Percentiles rank a stretch among this genome's conserved stretches.
These are phyloP conservation scores for Globicephala melas DNA, from an alignment of 2,113 vertebrate species.

Conservation along the genomic window DNA sequence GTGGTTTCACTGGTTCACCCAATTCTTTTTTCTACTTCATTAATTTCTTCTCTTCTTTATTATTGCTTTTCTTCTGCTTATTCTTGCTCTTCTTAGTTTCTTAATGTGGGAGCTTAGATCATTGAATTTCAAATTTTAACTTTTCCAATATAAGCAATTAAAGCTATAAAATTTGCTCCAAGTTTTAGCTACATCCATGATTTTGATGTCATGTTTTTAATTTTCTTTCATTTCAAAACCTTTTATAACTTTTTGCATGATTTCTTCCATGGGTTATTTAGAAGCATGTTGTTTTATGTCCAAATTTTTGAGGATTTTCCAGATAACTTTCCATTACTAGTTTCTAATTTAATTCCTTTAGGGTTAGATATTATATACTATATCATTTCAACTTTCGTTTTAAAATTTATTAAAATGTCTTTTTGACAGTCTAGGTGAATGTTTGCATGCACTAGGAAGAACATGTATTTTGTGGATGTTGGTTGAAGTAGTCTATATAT, in stretches of 20 bases:
- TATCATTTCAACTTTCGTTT: not conserved
- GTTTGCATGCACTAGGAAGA: not conserved
- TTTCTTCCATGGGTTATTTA: not conserved
- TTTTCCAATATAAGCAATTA: not conserved
- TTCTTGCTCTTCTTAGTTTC: not conserved
- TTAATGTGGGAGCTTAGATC: not conserved
- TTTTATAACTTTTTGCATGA: not conserved
- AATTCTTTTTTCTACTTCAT: slow-evolving; percentile 14
- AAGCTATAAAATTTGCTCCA: not conserved
- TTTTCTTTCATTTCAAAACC: not conserved
- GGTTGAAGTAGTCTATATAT: not conserved
- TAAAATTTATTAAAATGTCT: not conserved
- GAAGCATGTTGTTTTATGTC: not conserved
- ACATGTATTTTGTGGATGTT: not conserved
- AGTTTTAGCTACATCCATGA: not conserved
- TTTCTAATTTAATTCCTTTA: not conserved
- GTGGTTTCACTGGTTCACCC: not conserved
- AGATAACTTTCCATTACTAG: not conserved
- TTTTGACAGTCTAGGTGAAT: not conserved
- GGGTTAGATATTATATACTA: not conserved
- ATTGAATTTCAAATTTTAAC: not conserved
- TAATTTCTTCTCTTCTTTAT: not conserved
- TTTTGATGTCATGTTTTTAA: not conserved
- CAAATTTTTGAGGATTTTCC: not conserved
- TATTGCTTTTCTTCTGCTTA: not conserved